Percentiles rank a stretch among this genome's conserved stretches.
Conservation (phyloP, 2,888 invertebrate genomes). For the Junonia oenone region DNA sequence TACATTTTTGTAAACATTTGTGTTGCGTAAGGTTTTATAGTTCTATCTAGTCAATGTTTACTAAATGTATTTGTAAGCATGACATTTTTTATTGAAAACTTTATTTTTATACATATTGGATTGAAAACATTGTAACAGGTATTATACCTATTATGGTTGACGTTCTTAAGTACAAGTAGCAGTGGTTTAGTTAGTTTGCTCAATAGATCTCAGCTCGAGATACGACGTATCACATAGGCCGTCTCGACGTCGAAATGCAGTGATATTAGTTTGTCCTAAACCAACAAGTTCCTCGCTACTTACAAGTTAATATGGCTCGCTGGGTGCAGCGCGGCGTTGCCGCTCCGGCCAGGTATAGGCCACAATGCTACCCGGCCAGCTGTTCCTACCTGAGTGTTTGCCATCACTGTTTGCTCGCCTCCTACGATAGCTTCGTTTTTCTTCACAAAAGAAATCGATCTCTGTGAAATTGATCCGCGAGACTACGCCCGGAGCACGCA, state of each 20-base stretch:
- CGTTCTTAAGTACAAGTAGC: neutral
- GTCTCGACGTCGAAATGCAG: constrained; percentile 17
- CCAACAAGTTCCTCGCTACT: constrained; percentile 26
- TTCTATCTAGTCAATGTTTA: neutral
- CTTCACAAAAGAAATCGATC: constrained; percentile 60
- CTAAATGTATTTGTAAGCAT: neutral
- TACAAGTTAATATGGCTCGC: constrained; percentile 17
- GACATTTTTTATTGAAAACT: too few relatives aligned
- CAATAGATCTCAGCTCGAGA: constrained; percentile 7
- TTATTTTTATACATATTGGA: neutral
- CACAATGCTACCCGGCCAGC: constrained; percentile 44
- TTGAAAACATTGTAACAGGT: too few relatives aligned
- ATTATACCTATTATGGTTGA: too few relatives aligned
- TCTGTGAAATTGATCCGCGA: constrained; percentile 62
- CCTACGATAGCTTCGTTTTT: constrained; percentile 29
- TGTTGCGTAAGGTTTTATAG: neutral
- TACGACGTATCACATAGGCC: constrained; percentile 5
- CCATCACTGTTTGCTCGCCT: constrained; percentile 30
- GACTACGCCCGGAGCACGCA: constrained; percentile 55
- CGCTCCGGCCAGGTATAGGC: constrained; percentile 41
- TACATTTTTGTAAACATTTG: too few relatives aligned
- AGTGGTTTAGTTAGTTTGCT: neutral
- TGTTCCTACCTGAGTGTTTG: constrained; percentile 66
- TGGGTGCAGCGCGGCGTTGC: constrained; percentile 50
- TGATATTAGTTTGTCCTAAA: constrained; percentile 30